Base-by-base conservation (phyloP, 2,113 vertebrate genomes). In the Corythoichthys intestinalis region DNA sequence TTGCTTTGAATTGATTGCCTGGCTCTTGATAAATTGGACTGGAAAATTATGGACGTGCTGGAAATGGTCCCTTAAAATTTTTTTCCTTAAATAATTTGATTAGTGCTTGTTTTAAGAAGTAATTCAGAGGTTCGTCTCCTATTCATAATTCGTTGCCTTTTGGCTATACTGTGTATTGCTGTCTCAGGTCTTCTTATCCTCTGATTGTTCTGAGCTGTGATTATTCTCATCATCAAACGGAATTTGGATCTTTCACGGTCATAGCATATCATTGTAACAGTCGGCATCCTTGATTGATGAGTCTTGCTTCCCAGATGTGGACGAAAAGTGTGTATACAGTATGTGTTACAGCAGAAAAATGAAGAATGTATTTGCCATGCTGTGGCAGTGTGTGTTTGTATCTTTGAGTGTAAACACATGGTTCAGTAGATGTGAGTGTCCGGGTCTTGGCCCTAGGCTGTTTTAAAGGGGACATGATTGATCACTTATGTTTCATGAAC, bases 401-500 rank as follows among this genome's bases (percentile, higher is more conserved):
- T 65, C 41, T 67, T 69, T 78, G 62, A 75, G 68, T 61, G 66
- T 53, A 62, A 72, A 66, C 75, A 81, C 68, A 50, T 83, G 80
- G 62, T 58, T 79, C 66, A 60, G 60, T 39, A 39, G 48, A 84
- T 74, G 75, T 65, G 75, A 67, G 13, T 67, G 66, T 67, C 74
- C 20, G 44, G 44, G 41, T 79, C 65, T 75, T 80, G 73, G 70
- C 69, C 73, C 79, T n/a, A 14, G 73, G 48, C 70, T 20, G 52
- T 65, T 49, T 34, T 34, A 73, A 52, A 6, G n/a, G 37, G 64
- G 72, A 86, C 67, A 73, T 89, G 89, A 91, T 90, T 86, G 87
- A 91, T 90, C 80, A 88, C 79, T 87, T 84, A 83, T 84, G 76
- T 76, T 77, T 76, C 56, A 69, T 66, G 48, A 74, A 78, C 74